Evolutionary conservation across 2,113 vertebrate species (phyloP).

Genomic region (Lophura nycthemera): DNA sequence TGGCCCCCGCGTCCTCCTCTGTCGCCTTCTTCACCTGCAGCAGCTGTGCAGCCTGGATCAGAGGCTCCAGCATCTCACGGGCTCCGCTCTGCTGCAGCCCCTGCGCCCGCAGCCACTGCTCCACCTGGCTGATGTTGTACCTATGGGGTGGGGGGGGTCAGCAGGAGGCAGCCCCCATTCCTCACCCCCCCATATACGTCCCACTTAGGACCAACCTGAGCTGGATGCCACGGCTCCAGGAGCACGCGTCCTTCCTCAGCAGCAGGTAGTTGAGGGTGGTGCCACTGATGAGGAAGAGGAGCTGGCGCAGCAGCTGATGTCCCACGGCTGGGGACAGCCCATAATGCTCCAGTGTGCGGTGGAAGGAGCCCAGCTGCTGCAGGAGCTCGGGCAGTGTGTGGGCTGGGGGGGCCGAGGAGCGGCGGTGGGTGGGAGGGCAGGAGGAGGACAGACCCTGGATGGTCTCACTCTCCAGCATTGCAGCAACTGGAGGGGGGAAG

Average conservation of each 20-base stretch:
- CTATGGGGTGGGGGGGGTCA: slow-evolving; percentile 11
- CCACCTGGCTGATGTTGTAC: slow-evolving; percentile 82
- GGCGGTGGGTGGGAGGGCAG: background rate
- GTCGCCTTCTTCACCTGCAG: slow-evolving; percentile 84
- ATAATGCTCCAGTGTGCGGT: slow-evolving; percentile 49
- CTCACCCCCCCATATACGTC: background rate
- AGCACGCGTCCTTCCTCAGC: slow-evolving; percentile 82
- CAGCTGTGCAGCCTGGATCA: slow-evolving; percentile 84
- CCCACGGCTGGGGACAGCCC: slow-evolving; percentile 60
- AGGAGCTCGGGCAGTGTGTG: slow-evolving; percentile 75
- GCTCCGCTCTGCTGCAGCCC: slow-evolving; percentile 77
- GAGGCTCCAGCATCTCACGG: slow-evolving; percentile 76
- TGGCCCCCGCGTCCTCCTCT: slow-evolving; percentile 69
- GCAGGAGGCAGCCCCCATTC: background rate
- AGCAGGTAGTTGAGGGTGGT: slow-evolving; percentile 82
- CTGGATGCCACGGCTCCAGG: slow-evolving; percentile 81
- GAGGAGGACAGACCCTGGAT: slow-evolving; percentile 74
- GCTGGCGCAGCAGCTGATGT: slow-evolving; percentile 79
- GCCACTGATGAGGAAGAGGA: slow-evolving; percentile 75
- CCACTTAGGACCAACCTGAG: slow-evolving; percentile 71
- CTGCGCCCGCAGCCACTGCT: slow-evolving; percentile 82
- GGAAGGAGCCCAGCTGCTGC: slow-evolving; percentile 74
- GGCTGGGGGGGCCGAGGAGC: background rate
- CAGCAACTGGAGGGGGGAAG: slow-evolving; percentile 67
- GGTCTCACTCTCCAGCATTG: slow-evolving; percentile 82